Percentiles rank a stretch among this genome's conserved stretches.
These are phyloP conservation scores for Meriones unguiculatus DNA, from an alignment of 2,113 vertebrate genomes.

Conservation along the genomic window DNA sequence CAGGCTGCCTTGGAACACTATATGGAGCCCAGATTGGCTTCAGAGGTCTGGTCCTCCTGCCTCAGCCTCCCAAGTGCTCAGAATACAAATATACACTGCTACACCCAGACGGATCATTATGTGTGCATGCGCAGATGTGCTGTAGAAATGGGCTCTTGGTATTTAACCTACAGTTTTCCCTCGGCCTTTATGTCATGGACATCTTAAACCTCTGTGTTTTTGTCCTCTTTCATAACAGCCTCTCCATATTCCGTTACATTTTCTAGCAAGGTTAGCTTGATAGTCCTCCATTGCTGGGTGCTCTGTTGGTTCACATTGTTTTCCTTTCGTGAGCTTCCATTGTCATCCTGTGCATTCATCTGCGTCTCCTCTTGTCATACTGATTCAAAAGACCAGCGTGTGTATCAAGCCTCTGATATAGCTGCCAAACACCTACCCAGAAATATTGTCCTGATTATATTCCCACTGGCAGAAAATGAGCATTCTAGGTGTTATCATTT, in stretches of 20 bases:
- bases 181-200: not conserved
- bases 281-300: not conserved
- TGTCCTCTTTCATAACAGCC: not conserved
- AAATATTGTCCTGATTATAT: slow-evolving; percentile 44
- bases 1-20: not conserved
- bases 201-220: not conserved
- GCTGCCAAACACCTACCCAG: slow-evolving; percentile 61
- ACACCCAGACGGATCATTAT: not conserved
- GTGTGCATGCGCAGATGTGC: not conserved
- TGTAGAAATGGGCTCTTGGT: not conserved
- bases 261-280: not conserved
- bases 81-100: not conserved
- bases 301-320: not conserved
- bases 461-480: not conserved
- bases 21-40: not conserved
- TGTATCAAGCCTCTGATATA: slow-evolving; percentile 20
- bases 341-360: not conserved
- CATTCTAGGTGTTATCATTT: not conserved
- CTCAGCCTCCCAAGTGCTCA: not conserved
- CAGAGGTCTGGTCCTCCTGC: not conserved
- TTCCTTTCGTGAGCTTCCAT: not conserved
- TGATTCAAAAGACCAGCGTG: slow-evolving; percentile 28
- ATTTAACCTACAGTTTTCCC: not conserved
- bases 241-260: not conserved
- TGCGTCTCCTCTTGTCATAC: not conserved